These are phyloP conservation scores for Myopa testacea DNA, from an alignment of 2,888 invertebrate genomes.

Conservation along the genomic window DNA sequence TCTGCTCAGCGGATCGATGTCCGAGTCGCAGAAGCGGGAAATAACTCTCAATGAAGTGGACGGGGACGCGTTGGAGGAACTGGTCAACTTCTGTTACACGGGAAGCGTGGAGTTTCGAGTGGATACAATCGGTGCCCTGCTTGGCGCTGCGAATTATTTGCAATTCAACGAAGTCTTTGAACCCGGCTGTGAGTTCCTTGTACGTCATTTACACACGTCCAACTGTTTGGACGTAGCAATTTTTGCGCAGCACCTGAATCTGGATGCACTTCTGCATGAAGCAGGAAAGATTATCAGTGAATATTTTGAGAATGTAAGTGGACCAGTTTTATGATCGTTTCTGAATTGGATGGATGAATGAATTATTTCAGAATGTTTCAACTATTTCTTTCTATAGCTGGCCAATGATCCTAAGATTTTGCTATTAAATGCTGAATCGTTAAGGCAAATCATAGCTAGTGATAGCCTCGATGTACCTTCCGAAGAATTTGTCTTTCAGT, in stretches of 20 bases:
- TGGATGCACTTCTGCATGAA: constrained; percentile 80
- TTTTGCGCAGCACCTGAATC: constrained; percentile 93
- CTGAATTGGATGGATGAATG: too few relatives aligned
- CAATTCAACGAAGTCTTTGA: constrained; percentile 87
- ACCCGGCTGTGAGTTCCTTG: constrained; percentile 84
- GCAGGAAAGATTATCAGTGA: constrained; percentile 88
- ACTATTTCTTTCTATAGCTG: too few relatives aligned
- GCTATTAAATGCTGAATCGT: too few relatives aligned
- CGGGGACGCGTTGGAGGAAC: constrained; percentile 84
- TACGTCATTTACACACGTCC: constrained; percentile 84
- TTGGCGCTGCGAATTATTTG: constrained; percentile 88
- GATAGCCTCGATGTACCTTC: too few relatives aligned
- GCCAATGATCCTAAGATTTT: too few relatives aligned
- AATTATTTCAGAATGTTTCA: too few relatives aligned
- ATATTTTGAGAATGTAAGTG: constrained; percentile 70
- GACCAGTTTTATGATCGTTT: too few relatives aligned
- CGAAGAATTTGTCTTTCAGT: too few relatives aligned
- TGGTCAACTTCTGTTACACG: constrained; percentile 92
- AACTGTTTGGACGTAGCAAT: constrained; percentile 93
- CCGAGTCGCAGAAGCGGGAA: constrained; percentile 86
- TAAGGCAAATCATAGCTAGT: too few relatives aligned
- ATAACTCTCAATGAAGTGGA: constrained; percentile 87
- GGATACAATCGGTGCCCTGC: constrained; percentile 88
- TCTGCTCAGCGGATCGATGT: constrained; percentile 91
- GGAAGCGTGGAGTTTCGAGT: constrained; percentile 83